A percentile compares a stretch with the other conserved stretches of the same genome.
These are phyloP conservation scores for Piaya cayana DNA, from an alignment of 2,113 vertebrate species.

Conservation along the genomic window DNA sequence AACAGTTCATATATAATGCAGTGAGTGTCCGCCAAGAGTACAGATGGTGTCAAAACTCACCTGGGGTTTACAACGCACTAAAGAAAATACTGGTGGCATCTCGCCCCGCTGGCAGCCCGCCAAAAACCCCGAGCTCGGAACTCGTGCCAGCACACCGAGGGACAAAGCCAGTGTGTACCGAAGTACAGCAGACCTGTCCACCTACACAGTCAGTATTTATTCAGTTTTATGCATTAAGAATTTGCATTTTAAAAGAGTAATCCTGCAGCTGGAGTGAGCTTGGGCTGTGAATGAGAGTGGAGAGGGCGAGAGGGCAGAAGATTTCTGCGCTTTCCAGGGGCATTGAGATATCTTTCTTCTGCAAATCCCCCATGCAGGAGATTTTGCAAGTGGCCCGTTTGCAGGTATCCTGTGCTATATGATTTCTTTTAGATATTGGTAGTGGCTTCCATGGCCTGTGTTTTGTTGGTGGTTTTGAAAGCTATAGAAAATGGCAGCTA, in stretches of 20 bases:
- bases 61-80: constrained; percentile 9
- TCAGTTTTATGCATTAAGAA: constrained; percentile 8
- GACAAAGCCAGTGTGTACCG: constrained; percentile 30
- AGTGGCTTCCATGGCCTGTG: neutral
- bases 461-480: neutral
- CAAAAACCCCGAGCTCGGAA: neutral
- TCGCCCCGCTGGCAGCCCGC: neutral
- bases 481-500: neutral
- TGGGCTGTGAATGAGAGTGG: neutral
- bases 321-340: neutral
- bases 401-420: neutral
- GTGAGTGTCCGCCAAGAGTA: neutral
- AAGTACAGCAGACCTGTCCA: neutral
- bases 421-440: neutral
- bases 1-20: neutral
- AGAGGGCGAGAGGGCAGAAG: neutral
- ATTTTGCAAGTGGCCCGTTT: neutral
- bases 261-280: neutral
- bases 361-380: rapidly evolving
- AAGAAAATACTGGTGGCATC: constrained; percentile 57
- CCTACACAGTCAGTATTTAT: neutral
- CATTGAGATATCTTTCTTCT: neutral
- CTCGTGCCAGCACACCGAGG: neutral
- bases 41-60: constrained; percentile 11
- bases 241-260: neutral